Evolutionary conservation across 2,797 vertebrate genomes (phyloP).

Genomic region (Poecilia wingei): DNA sequence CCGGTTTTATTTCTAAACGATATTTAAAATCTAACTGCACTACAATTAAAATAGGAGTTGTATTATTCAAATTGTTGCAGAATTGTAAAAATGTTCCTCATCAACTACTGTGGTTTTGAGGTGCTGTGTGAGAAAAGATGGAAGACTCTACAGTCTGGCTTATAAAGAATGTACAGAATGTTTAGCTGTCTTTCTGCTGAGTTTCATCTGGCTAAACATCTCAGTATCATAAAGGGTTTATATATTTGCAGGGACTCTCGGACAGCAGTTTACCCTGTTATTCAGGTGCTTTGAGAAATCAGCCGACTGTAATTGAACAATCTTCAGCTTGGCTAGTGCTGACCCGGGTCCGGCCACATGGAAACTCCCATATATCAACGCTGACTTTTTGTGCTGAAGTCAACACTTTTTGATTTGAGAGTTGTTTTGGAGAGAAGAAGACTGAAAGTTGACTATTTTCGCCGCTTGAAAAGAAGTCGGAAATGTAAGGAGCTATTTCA

Average conservation of each 20-base stretch:
- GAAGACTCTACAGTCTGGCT: not conserved
- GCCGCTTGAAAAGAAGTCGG: not conserved
- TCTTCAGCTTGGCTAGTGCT: not conserved
- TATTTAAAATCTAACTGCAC: not conserved
- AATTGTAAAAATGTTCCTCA: not conserved
- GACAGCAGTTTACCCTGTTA: not conserved
- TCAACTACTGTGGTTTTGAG: not conserved
- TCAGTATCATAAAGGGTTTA: not conserved
- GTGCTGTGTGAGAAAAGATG: not conserved
- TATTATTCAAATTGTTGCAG: not conserved
- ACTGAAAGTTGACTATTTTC: not conserved
- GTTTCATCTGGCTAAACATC: not conserved
- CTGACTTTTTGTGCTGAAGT: not conserved
- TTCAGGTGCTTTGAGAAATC: not conserved
- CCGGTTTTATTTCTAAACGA: slow-evolving; percentile 2
- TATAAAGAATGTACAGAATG: not conserved
- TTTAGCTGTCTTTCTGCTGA: not conserved
- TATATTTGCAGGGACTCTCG: not conserved
- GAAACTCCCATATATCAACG: not conserved
- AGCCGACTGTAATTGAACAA: not conserved
- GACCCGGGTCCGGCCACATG: not conserved
- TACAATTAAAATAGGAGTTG: not conserved
- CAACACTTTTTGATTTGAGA: not conserved
- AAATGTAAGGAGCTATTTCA: not conserved
- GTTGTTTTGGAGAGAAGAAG: not conserved